Evolutionary conservation across 2,797 vertebrate genomes (phyloP).

Genomic region (Bradypodion ventrale): DNA sequence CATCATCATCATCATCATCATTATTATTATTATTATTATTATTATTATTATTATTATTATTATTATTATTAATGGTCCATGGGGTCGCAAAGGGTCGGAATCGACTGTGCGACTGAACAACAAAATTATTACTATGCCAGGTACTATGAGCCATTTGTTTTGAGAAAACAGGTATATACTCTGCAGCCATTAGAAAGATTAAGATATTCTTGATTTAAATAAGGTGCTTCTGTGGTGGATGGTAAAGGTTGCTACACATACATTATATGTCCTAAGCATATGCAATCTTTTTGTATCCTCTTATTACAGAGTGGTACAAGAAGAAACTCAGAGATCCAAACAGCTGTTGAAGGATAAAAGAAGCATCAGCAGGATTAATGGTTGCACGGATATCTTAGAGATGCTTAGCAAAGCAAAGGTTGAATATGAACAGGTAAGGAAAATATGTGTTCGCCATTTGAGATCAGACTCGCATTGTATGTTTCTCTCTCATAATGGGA

Average conservation of each 20-base stretch:
- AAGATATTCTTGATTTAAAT: neutral
- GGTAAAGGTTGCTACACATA: neutral
- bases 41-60: too few species aligned
- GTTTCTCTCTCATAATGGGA: neutral
- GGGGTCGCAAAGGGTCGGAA: too few species aligned
- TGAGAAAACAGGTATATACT: neutral
- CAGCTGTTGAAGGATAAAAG: slow-evolving; percentile 80
- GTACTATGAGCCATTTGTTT: neutral
- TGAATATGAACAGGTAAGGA: slow-evolving; percentile 92
- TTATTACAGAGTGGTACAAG: slow-evolving; percentile 86
- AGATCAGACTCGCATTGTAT: neutral
- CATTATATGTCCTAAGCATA: neutral
- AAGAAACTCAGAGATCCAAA: slow-evolving; percentile 85
- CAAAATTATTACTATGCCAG: neutral
- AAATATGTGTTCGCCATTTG: neutral
- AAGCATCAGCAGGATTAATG: slow-evolving; percentile 82
- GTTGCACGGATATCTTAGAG: slow-evolving; percentile 91
- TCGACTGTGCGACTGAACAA: too few species aligned
- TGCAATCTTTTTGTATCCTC: neutral
- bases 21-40: too few species aligned
- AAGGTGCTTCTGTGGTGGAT: neutral
- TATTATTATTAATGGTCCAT: too few species aligned
- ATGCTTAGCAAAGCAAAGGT: slow-evolving; percentile 97
- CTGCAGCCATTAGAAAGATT: neutral
- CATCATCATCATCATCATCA: too few species aligned